Base-by-base conservation (phyloP, 2,888 invertebrate species). In the Troglohyphantes excavatus region DNA sequence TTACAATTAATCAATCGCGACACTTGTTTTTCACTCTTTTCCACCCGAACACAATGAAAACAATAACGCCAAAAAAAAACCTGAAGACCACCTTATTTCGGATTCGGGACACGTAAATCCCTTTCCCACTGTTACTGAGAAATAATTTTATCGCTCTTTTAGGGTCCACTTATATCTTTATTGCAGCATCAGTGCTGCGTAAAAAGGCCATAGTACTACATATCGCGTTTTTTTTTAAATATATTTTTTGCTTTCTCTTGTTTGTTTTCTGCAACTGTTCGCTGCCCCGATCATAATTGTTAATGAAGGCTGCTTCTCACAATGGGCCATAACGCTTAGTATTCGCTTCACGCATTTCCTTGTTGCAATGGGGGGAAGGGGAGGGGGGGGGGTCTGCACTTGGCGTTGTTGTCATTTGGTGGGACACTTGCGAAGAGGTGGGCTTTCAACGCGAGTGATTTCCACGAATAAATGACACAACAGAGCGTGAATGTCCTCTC, bases 261-360 rank as follows among this genome's bases (percentile, higher is more conserved):
- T 53, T 53, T 17, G 5, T 53, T 53, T 17, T 53, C 1, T n/a
- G 53, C 13, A n/a, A 53, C 53, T 53, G 17, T 53, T 53, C 53
- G 53, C 53, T 53, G 53, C 53, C 13, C 53, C n/a, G 53, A 53
- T 53, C n/a, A 53, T 17, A 53, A 13, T 53, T 53, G 53, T 53
- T 53, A 53, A 53, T 53, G 53, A 53, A 53, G 53, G 13, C 53
- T 53, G 53, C 53, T n/a, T 46, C 26, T 53, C 26, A 72, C 72
- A 72, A 72, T 72, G 46, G 72, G n/a, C 5, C 46, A 17, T n/a
- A 13, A 0, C 17, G 26, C 23, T 72, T n/a, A n/a, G 26, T 46
- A 72, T 72, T 21, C 75, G 59, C 39, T 72, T 65, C 83, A 83
- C 83, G 83, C 83, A 65, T 83, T 83, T 83, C 83, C 83, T 83